A percentile compares a stretch with the other conserved stretches of the same genome.
These are phyloP conservation scores for Ciona savignyi DNA, from an alignment of 23 tunicate genomes.

Conservation along the genomic window DNA sequence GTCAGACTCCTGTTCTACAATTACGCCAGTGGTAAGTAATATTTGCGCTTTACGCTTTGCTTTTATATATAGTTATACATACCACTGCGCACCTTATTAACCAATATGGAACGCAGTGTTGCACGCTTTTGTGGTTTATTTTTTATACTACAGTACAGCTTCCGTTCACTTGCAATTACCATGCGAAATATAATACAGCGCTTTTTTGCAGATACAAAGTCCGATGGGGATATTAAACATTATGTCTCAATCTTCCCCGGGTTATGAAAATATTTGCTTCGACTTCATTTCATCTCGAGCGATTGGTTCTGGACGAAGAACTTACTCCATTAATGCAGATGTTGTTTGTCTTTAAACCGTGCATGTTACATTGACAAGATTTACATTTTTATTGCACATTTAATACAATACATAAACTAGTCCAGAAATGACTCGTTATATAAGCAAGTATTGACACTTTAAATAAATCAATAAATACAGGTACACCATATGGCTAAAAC, in stretches of 20 bases:
- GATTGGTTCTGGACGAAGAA: slow-evolving; percentile 11
- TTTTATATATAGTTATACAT: background rate
- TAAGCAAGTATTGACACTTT: too few relatives aligned
- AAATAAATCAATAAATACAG: too few relatives aligned
- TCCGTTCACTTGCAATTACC: too few relatives aligned
- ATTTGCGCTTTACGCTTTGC: background rate
- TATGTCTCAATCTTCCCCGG: background rate
- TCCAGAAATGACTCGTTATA: too few relatives aligned
- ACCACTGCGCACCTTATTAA: too few relatives aligned
- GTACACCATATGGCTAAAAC: too few relatives aligned
- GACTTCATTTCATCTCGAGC: slow-evolving; percentile 8
- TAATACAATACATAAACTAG: background rate
- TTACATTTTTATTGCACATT: background rate
- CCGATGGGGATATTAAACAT: slow-evolving; percentile 5
- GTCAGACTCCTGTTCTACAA: slow-evolving; percentile 1
- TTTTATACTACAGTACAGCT: too few relatives aligned
- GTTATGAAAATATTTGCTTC: slow-evolving; percentile 5
- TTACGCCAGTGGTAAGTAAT: slow-evolving; percentile 3
- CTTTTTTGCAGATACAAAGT: background rate
- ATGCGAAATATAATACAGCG: too few relatives aligned
- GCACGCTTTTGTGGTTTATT: too few relatives aligned
- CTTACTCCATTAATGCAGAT: slow-evolving; percentile 12
- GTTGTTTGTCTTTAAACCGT: background rate
- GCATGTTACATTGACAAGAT: background rate
- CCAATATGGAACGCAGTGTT: too few relatives aligned